These are phyloP conservation scores for Musca vetustissima DNA, from an alignment of 1,140 invertebrate genomes.

Conservation along the genomic window DNA sequence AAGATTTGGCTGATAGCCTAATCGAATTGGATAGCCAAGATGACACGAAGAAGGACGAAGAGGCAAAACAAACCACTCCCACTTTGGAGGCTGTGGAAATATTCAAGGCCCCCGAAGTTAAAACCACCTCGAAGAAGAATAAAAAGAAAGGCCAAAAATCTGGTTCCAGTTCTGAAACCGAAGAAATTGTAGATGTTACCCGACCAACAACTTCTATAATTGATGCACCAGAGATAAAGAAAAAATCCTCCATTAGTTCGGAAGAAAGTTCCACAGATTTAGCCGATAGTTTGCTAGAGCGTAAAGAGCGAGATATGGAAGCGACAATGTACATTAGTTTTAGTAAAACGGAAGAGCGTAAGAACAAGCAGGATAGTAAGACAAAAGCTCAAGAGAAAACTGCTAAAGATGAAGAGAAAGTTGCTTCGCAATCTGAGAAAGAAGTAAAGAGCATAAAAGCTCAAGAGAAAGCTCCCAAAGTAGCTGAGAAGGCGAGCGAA, in stretches of 20 bases:
- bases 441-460: too few relatives aligned
- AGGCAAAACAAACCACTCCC: background rate
- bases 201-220: background rate
- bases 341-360: too few relatives aligned
- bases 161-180: background rate
- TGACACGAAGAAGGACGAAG: background rate
- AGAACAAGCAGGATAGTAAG: too few relatives aligned
- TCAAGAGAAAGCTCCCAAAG: too few relatives aligned
- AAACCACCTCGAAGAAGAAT: constrained; percentile 4
- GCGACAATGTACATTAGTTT: background rate
- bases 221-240: background rate
- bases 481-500: too few relatives aligned
- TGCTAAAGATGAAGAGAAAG: too few relatives aligned
- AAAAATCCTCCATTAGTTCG: constrained; percentile 2
- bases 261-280: constrained; percentile 17
- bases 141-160: background rate
- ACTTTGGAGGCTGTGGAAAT: background rate
- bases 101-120: background rate
- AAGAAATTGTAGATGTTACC: constrained; percentile 5
- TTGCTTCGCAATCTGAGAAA: too few relatives aligned
- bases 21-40: constrained; percentile 2
- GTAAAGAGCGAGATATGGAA: background rate
- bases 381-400: too few relatives aligned
- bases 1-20: constrained; percentile 13
- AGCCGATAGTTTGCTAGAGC: constrained; percentile 19